phyloP scores from a whole-genome alignment of 2,797 vertebrate species.

The Zalophus californianus region DNA sequence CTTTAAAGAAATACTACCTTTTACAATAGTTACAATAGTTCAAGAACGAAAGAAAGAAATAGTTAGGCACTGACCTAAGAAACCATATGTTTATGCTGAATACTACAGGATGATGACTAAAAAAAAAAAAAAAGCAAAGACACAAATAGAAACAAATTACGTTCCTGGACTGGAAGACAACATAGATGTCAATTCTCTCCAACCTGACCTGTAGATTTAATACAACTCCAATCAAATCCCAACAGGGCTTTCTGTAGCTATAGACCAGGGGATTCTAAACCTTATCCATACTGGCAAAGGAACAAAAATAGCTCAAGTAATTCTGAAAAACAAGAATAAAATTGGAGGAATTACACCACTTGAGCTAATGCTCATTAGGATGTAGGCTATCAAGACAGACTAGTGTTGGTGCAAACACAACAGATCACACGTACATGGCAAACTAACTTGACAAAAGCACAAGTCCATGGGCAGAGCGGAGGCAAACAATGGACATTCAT shows the following conservation, averaged over 20 bases:
- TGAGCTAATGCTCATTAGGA: too few species aligned
- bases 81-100: accelerated
- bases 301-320: too few species aligned
- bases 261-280: not conserved
- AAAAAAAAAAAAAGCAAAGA: not conserved
- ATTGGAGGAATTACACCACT: not conserved
- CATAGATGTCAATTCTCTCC: not conserved
- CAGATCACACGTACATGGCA: accelerated
- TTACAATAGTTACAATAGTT: not conserved
- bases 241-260: too few species aligned
- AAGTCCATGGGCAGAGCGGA: not conserved
- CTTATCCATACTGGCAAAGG: too few species aligned
- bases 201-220: not conserved
- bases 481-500: accelerated
- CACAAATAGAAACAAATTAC: not conserved
- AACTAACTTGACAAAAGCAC: accelerated
- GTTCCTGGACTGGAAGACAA: not conserved
- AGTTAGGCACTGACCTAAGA: too few species aligned
- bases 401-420: too few species aligned
- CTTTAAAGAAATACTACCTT: not conserved
- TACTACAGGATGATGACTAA: too few species aligned
- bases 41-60: not conserved
- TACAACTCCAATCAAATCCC: not conserved
- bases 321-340: not conserved
- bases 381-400: too few species aligned